Conservation (phyloP, 2,113 vertebrate genomes). For the Barbus barbus region DNA sequence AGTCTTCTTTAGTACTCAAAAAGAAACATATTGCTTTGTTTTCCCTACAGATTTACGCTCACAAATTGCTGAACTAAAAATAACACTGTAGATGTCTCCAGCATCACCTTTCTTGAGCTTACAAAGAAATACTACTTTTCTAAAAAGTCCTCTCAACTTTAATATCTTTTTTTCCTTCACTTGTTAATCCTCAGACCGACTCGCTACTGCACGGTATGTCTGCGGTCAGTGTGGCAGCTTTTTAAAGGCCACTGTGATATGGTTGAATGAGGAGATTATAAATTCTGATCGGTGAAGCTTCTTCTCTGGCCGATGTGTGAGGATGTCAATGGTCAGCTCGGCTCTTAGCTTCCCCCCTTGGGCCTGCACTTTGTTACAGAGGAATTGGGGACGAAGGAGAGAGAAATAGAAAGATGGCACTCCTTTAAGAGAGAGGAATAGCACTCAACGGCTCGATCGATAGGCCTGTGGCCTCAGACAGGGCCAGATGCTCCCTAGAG, state of each 20-base stretch:
- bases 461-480: conserved; percentile 43
- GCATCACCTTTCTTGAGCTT: neutral
- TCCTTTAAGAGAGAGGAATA: conserved; percentile 46
- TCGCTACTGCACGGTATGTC: neutral
- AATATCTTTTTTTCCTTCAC: conserved; percentile 44
- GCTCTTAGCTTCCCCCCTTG: conserved; percentile 13
- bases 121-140: conserved; percentile 1
- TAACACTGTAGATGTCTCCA: neutral
- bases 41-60: neutral
- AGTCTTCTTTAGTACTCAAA: too few species aligned
- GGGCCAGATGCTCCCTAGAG: conserved; percentile 42
- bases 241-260: conserved; percentile 61
- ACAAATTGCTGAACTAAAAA: neutral
- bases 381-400: neutral
- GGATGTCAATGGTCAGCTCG: neutral
- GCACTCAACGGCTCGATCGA: conserved; percentile 45
- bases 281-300: conserved; percentile 54
- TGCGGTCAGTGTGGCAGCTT: conserved; percentile 24
- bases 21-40: too few species aligned
- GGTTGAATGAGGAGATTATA: conserved; percentile 59
- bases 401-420: conserved; percentile 27
- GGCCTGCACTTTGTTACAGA: conserved; percentile 22
- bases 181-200: conserved; percentile 54
- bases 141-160: neutral
- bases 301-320: neutral